Conservation (phyloP, 2,797 vertebrate species). For the Clarias laeviceps region DNA sequence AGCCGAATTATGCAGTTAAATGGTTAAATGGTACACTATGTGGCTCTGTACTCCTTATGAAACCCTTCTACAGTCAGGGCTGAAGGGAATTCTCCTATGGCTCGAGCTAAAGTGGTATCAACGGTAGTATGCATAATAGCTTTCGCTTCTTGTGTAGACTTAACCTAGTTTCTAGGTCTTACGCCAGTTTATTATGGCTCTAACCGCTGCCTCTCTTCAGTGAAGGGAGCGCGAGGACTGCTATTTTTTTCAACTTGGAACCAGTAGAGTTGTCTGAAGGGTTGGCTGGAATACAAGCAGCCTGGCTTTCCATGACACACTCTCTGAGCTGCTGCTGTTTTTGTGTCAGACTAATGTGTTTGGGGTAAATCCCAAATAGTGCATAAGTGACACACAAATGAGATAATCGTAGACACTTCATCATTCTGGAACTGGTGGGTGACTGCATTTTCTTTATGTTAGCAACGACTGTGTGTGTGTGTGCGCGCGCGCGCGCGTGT, state of each 20-base stretch:
- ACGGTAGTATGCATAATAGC: conserved; percentile 65
- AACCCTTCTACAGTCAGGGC: conserved; percentile 64
- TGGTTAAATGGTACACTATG: neutral
- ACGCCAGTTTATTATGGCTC: conserved; percentile 66
- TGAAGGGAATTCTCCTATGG: conserved; percentile 77
- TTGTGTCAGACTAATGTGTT: conserved; percentile 50
- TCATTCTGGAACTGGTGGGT: conserved; percentile 24
- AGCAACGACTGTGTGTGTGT: neutral
- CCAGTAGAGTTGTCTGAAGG: conserved; percentile 45
- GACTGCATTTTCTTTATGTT: conserved; percentile 24
- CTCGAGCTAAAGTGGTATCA: conserved; percentile 76
- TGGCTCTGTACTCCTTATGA: conserved; percentile 17
- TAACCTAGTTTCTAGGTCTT: conserved; percentile 75
- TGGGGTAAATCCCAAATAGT: conserved; percentile 42
- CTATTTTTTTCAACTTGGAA: conserved; percentile 56
- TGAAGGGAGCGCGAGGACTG: conserved; percentile 34
- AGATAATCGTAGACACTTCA: conserved; percentile 42
- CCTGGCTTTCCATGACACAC: conserved; percentile 56
- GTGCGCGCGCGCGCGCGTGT: neutral
- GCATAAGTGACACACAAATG: conserved; percentile 46
- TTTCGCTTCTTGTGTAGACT: conserved; percentile 72
- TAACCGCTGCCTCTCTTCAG: conserved; percentile 50
- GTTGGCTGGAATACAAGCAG: conserved; percentile 42
- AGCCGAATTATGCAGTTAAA: neutral
- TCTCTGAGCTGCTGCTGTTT: conserved; percentile 36